Evolutionary conservation across 2,113 vertebrate species (phyloP).

Genomic region (Eurypyga helias): DNA sequence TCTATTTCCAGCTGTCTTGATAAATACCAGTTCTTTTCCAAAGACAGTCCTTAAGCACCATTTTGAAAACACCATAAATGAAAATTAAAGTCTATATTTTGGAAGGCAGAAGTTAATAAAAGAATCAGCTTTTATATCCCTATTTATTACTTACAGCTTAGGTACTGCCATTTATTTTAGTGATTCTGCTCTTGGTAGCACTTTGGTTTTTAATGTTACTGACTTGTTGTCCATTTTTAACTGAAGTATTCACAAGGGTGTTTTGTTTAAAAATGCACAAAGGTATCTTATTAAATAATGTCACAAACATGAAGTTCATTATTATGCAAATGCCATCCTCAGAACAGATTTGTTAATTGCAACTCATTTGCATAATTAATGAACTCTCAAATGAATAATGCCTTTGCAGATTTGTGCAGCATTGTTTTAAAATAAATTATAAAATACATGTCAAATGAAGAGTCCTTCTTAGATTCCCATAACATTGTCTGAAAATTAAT

Average conservation of each 20-base stretch:
- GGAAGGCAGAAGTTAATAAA: conserved; percentile 45
- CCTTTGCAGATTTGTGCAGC: conserved; percentile 88
- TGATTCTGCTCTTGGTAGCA: conserved; percentile 28
- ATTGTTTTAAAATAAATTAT: conserved; percentile 94
- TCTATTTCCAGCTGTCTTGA: conserved; percentile 46
- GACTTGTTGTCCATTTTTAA: conserved; percentile 68
- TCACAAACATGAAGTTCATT: conserved; percentile 90
- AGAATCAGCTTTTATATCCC: conserved; percentile 13
- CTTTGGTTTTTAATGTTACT: conserved; percentile 58
- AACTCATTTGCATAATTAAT: conserved; percentile 97
- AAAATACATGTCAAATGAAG: conserved; percentile 88
- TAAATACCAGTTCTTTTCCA: conserved; percentile 16
- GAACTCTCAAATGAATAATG: conserved; percentile 94
- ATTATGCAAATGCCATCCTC: conserved; percentile 91
- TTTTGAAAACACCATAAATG: conserved; percentile 19
- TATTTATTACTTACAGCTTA: conserved; percentile 58
- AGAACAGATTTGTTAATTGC: conserved; percentile 96
- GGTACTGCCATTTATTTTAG: conserved; percentile 61
- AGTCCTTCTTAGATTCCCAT: conserved; percentile 78
- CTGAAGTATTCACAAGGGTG: conserved; percentile 71
- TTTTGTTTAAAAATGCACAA: conserved; percentile 84
- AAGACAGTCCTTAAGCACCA: neutral
- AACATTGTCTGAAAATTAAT: conserved; percentile 86
- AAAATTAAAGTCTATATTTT: conserved; percentile 55
- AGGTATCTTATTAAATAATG: conserved; percentile 92